Conservation (phyloP, 2,113 vertebrate species). For the Anoplopoma fimbria region DNA sequence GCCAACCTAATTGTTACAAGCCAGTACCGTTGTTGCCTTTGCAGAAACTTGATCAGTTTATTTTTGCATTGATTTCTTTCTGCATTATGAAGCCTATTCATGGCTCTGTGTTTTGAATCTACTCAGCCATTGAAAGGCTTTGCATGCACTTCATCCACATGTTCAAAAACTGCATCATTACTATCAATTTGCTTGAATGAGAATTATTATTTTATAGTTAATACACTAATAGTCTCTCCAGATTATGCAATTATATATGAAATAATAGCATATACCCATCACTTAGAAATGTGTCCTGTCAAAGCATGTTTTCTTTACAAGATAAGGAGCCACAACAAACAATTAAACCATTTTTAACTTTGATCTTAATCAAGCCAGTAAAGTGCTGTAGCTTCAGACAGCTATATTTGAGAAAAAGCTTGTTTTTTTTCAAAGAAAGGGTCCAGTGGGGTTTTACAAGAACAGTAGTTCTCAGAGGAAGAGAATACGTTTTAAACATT, state of each 20-base stretch:
- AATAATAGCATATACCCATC: neutral
- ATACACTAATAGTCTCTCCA: too few species aligned
- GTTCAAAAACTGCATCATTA: neutral
- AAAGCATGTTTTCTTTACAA: neutral
- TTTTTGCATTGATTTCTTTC: neutral
- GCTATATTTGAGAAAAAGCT: constrained; percentile 19
- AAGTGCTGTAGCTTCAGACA: constrained; percentile 26
- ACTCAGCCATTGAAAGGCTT: neutral
- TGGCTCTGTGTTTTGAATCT: neutral
- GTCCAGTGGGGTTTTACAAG: constrained; percentile 34
- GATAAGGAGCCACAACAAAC: neutral
- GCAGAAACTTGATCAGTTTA: neutral
- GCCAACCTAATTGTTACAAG: neutral
- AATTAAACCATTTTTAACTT: neutral
- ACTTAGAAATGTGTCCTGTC: neutral
- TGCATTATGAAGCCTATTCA: neutral
- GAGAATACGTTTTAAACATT: constrained; percentile 42
- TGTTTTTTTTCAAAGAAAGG: constrained; percentile 34
- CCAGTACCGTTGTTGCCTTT: neutral
- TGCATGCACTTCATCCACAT: neutral
- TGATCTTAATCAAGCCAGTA: constrained; percentile 11
- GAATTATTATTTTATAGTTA: neutral
- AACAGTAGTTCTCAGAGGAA: constrained; percentile 56
- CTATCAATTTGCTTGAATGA: neutral
- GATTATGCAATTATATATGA: neutral